Base-by-base conservation (phyloP, 2,888 invertebrate species). In the Myopa tessellatipennis region DNA sequence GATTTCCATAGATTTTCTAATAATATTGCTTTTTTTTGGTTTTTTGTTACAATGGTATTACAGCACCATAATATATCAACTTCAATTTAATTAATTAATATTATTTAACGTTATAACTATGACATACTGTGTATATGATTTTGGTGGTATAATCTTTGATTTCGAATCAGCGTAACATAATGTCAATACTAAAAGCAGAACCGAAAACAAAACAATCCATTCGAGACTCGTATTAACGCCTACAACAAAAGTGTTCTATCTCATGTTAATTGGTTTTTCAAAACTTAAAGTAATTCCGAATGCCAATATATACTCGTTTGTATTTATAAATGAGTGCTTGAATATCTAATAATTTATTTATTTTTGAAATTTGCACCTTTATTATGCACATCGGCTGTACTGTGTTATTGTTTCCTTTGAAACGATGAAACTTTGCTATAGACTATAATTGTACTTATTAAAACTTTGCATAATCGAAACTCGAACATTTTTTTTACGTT, bases 401-500 rank as follows among this genome's bases (percentile, higher is more conserved):
- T 45, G 5, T 18, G 6, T 16, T 60, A 60, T 60, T 60, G 18
- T 5, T 60, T 18, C 18, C 16, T 16, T 16, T 55, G 10, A 14
- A 16, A 55, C 55, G 10, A 55, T 16, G 12, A 55, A 55, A 2
- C 26, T 18, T 60, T 3, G 12, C 6, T 26, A 5, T 18, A 63
- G 1, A 26, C 63, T 26, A 12, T n/a, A 63, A 18, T 36, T 34
- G n/a, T 34, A 12, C 63, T 18, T 76, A 52, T 76, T 75, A 72
- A 78, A 79, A 78, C 79, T 79, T 78, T 79, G 78, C 79, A 77
- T 74, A 67, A 77, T 76, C 76, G 63, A 76, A 63, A 76, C 68
- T 78, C 70, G 65, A 75, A 74, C 55, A 6, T 67, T 63, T 63
- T 50, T 67, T 50, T 10, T 10, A 45, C 45, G 1, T 60, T 74